phyloP scores from a whole-genome alignment of 23 tunicate species.

The Oikopleura dioica region DNA sequence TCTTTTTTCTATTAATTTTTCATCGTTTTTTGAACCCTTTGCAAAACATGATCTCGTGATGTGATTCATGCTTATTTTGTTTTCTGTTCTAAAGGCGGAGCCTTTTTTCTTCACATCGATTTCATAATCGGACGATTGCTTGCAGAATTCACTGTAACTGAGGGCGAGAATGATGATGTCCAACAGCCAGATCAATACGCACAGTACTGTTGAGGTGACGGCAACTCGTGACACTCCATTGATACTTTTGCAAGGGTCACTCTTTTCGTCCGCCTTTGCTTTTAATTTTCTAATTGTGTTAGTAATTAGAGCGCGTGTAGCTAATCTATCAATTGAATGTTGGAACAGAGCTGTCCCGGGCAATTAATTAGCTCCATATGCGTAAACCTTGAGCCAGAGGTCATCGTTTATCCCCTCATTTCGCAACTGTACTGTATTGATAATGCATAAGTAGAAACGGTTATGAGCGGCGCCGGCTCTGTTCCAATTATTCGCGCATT shows the following conservation, averaged over 20 bases:
- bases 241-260: background rate
- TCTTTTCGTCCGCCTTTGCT: no score
- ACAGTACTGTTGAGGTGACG: background rate
- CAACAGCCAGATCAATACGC: background rate
- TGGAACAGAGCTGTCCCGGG: no score
- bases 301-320: no score
- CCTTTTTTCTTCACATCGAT: background rate
- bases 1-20: background rate
- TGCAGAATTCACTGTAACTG: background rate
- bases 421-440: no score
- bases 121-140: background rate
- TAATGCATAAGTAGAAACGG: no score
- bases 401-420: no score
- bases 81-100: background rate
- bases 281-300: no score
- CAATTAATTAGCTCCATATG: no score
- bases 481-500: no score
- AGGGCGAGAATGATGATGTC: background rate
- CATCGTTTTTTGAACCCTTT: background rate
- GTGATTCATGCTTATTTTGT: background rate
- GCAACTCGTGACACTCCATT: background rate
- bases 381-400: no score
- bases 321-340: no score
- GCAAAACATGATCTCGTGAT: background rate
- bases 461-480: no score